Conservation (phyloP, 2,797 vertebrate species). For the Serranus cabrilla region DNA sequence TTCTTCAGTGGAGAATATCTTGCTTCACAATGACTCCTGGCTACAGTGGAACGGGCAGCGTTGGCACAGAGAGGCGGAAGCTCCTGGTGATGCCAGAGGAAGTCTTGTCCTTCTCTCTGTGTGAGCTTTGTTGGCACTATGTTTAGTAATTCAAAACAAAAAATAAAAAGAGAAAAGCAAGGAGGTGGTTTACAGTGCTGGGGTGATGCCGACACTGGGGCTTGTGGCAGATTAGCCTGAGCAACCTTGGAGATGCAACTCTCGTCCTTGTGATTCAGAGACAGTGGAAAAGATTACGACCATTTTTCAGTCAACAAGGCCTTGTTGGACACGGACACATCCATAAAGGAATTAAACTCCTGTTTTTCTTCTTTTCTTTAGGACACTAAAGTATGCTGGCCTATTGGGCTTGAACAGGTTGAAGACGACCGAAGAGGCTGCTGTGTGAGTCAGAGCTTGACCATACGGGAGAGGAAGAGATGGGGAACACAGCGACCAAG, state of each 20-base stretch:
- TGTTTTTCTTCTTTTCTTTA: slow-evolving; percentile 65
- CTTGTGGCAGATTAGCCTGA: slow-evolving; percentile 65
- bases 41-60: slow-evolving; percentile 77
- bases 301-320: slow-evolving; percentile 19
- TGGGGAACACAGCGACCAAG: slow-evolving; percentile 99
- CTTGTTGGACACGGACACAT: slow-evolving; percentile 21
- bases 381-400: slow-evolving; percentile 87
- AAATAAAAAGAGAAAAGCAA: slow-evolving; percentile 45
- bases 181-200: slow-evolving; percentile 52
- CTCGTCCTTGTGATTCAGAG: slow-evolving; percentile 38
- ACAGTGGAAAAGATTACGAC: slow-evolving; percentile 28
- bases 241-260: slow-evolving; percentile 53
- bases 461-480: slow-evolving; percentile 76
- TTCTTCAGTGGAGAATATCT: slow-evolving; percentile 56
- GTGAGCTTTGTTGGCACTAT: slow-evolving; percentile 72
- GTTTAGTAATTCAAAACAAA: slow-evolving; percentile 63
- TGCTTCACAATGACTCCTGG: slow-evolving; percentile 61
- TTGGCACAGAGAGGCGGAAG: slow-evolving; percentile 83
- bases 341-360: slow-evolving; percentile 31
- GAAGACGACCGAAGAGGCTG: slow-evolving; percentile 76
- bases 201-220: slow-evolving; percentile 56
- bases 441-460: slow-evolving; percentile 63
- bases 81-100: slow-evolving; percentile 83
- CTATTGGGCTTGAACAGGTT: slow-evolving; percentile 78
- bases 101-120: slow-evolving; percentile 77